Conservation (phyloP, 2,113 vertebrate species). For the Malurus cyaneus region DNA sequence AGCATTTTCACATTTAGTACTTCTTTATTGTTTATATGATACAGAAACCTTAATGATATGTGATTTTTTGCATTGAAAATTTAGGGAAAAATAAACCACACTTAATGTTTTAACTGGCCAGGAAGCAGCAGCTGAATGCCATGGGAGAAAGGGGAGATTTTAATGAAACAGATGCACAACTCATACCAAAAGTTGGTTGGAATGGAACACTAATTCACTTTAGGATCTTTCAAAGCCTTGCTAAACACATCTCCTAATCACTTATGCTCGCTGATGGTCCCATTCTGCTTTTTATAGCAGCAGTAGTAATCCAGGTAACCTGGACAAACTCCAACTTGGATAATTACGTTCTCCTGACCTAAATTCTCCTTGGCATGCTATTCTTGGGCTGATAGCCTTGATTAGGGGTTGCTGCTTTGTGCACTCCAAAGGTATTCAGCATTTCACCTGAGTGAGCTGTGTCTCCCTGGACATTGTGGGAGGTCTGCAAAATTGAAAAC, state of each 20-base stretch:
- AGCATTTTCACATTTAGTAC: neutral
- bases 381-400: neutral
- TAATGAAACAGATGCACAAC: neutral
- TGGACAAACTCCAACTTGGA: conserved; percentile 42
- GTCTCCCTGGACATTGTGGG: accelerated
- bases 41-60: neutral
- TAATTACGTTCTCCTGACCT: conserved; percentile 53
- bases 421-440: neutral
- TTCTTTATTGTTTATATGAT: neutral
- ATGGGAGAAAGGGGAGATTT: neutral
- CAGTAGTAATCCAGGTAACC: conserved; percentile 58
- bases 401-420: neutral
- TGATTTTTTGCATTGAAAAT: neutral
- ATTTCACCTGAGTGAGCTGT: neutral
- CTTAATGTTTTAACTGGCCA: neutral
- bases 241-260: conserved; percentile 6
- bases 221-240: neutral
- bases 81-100: neutral
- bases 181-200: neutral
- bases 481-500: neutral
- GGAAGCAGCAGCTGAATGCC: neutral
- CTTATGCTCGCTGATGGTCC: neutral
- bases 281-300: conserved; percentile 45
- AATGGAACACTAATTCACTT: neutral
- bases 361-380: neutral